These are phyloP conservation scores for Galeopsomyia nigrocyanea DNA, from an alignment of 2,888 invertebrate genomes.

Conservation along the genomic window DNA sequence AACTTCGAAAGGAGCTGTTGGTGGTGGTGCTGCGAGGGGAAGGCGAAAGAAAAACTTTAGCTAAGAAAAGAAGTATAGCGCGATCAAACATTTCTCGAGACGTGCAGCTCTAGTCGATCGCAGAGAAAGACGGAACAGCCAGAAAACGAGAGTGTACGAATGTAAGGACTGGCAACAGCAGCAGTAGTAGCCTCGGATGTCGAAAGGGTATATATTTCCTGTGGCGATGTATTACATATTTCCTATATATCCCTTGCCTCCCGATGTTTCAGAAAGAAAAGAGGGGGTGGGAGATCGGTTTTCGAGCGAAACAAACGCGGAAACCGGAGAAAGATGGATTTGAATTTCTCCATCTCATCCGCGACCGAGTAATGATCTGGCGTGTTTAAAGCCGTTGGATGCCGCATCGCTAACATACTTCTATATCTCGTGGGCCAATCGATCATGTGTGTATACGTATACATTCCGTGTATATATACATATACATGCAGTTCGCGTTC, in stretches of 20 bases:
- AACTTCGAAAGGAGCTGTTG: slow-evolving; percentile 35
- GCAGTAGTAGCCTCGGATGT: slow-evolving; percentile 29
- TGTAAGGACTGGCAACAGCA: slow-evolving; percentile 6
- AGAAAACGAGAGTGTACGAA: slow-evolving; percentile 40
- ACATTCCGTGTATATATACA: too few relatives aligned
- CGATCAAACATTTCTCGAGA: slow-evolving; percentile 41
- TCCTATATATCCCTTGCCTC: slow-evolving; percentile 1
- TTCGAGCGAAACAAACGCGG: slow-evolving; percentile 21
- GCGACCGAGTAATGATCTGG: neutral
- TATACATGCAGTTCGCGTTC: neutral
- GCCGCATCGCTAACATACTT: slow-evolving; percentile 3
- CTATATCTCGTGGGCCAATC: slow-evolving; percentile 11
- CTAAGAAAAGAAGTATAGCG: slow-evolving; percentile 19
- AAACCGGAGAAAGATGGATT: slow-evolving; percentile 42
- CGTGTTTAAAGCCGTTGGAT: slow-evolving; percentile 11
- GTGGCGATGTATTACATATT: slow-evolving; percentile 45
- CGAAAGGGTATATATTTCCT: slow-evolving; percentile 42
- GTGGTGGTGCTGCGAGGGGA: neutral
- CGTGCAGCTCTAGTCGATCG: neutral
- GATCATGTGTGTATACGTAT: slow-evolving; percentile 3
- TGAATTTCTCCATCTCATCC: slow-evolving; percentile 23
- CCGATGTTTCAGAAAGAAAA: slow-evolving; percentile 11
- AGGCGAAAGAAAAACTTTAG: slow-evolving; percentile 33
- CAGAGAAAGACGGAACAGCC: neutral
- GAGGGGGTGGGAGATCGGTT: slow-evolving; percentile 21